Conservation (phyloP, 2,888 invertebrate species). For the Schizotus pectinicornis region DNA sequence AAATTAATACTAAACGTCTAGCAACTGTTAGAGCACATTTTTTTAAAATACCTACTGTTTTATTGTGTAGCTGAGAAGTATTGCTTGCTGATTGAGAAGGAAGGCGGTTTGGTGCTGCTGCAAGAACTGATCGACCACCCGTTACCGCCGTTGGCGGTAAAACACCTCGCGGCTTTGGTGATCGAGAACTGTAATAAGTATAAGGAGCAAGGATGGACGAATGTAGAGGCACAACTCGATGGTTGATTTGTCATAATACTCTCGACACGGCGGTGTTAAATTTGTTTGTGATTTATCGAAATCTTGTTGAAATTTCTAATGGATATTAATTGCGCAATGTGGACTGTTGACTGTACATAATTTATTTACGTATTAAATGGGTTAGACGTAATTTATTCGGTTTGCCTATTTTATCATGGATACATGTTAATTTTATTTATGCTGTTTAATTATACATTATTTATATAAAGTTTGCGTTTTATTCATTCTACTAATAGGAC, state of each 20-base stretch:
- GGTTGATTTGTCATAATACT: conserved; percentile 30
- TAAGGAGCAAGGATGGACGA: conserved; percentile 41
- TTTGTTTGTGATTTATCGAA: conserved; percentile 13
- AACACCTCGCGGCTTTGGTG: conserved; percentile 71
- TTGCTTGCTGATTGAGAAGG: conserved; percentile 84
- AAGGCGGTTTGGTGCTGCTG: conserved; percentile 82
- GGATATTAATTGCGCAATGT: conserved; percentile 18
- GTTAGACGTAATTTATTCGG: conserved; percentile 20
- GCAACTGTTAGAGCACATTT: neutral
- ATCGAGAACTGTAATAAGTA: conserved; percentile 67
- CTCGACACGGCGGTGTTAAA: conserved; percentile 1
- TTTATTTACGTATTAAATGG: conserved; percentile 23
- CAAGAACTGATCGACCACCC: conserved; percentile 68
- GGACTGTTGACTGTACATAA: conserved; percentile 22
- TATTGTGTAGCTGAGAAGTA: conserved; percentile 83
- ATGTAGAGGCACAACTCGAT: conserved; percentile 39
- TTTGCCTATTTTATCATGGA: conserved; percentile 23
- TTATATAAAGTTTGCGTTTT: conserved; percentile 6
- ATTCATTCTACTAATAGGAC: too few species aligned
- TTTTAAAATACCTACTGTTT: conserved; percentile 8
- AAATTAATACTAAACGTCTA: too few species aligned
- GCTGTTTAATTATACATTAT: conserved; percentile 23
- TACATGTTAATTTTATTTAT: conserved; percentile 21
- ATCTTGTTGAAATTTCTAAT: conserved; percentile 9
- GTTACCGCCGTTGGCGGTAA: conserved; percentile 70